phyloP scores from a whole-genome alignment of 2,113 vertebrate species.

The Hippoglossus stenolepis region DNA sequence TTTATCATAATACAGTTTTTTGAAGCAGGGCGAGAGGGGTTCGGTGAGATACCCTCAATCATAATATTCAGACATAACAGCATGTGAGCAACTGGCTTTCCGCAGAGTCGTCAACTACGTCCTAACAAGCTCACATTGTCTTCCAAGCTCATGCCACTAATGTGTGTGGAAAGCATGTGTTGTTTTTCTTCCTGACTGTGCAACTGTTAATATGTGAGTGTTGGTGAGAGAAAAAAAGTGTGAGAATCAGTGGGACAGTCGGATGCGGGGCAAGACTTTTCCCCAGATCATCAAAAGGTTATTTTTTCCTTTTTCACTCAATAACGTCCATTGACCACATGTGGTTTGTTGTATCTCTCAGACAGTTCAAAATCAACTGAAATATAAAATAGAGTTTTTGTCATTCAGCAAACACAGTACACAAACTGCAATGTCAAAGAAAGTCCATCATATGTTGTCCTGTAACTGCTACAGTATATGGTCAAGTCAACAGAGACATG shows the following conservation, averaged over 20 bases:
- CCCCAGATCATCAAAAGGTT: constrained; percentile 20
- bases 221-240: constrained; percentile 38
- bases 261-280: constrained; percentile 68
- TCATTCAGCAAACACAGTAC: constrained; percentile 24
- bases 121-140: constrained; percentile 83
- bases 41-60: constrained; percentile 54
- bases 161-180: constrained; percentile 61
- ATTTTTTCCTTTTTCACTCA: constrained; percentile 64
- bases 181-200: constrained; percentile 65
- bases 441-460: constrained; percentile 2
- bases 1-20: constrained; percentile 65
- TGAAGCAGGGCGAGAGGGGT: constrained; percentile 57
- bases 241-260: constrained; percentile 53
- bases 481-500: no score
- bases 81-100: constrained; percentile 59
- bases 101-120: constrained; percentile 67
- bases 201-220: constrained; percentile 68
- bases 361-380: constrained; percentile 15
- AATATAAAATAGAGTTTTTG: constrained; percentile 4
- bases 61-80: constrained; percentile 56
- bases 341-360: constrained; percentile 54
- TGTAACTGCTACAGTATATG: no score
- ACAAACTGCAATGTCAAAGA: constrained; percentile 42
- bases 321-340: constrained; percentile 58
- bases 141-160: constrained; percentile 80